These are phyloP conservation scores for Mongoloraphidia duomilia DNA, from an alignment of 2,888 invertebrate genomes.

Conservation along the genomic window DNA sequence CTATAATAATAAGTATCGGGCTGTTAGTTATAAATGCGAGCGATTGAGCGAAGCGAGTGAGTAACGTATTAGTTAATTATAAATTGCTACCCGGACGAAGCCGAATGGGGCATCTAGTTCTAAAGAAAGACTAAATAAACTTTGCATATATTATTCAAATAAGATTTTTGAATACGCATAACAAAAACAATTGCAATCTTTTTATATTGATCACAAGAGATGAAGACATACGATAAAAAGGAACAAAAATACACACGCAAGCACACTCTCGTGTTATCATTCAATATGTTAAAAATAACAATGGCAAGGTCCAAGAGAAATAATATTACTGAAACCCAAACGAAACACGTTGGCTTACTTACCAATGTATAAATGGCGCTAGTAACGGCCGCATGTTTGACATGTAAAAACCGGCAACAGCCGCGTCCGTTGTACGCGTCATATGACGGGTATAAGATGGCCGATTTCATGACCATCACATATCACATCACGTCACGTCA, in stretches of 20 bases:
- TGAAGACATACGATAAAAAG: not conserved
- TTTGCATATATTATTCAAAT: too few species aligned
- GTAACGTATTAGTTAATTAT: too few species aligned
- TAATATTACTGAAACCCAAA: not conserved
- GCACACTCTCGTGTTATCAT: not conserved
- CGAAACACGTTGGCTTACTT: slow-evolving; percentile 25
- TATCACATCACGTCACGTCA: slow-evolving; percentile 4
- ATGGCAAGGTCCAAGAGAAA: too few species aligned
- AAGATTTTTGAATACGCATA: too few species aligned
- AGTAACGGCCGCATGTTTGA: slow-evolving; percentile 56
- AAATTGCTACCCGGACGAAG: too few species aligned
- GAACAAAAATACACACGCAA: not conserved
- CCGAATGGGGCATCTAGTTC: too few species aligned
- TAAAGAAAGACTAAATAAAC: too few species aligned
- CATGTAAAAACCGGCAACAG: slow-evolving; percentile 51
- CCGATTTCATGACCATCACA: slow-evolving; percentile 33
- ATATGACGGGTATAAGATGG: slow-evolving; percentile 33
- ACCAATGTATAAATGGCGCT: slow-evolving; percentile 62
- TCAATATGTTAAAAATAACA: not conserved
- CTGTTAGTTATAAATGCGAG: too few species aligned
- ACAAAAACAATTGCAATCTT: too few species aligned
- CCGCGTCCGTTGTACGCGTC: slow-evolving; percentile 30
- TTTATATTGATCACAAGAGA: too few species aligned
- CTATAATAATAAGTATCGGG: too few species aligned
- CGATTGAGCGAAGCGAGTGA: too few species aligned